Percentiles rank a stretch among this genome's conserved stretches.
Conservation (phyloP, 37 sponge, comb jelly and placozoan genomes). For the Axinella damicornis region DNA sequence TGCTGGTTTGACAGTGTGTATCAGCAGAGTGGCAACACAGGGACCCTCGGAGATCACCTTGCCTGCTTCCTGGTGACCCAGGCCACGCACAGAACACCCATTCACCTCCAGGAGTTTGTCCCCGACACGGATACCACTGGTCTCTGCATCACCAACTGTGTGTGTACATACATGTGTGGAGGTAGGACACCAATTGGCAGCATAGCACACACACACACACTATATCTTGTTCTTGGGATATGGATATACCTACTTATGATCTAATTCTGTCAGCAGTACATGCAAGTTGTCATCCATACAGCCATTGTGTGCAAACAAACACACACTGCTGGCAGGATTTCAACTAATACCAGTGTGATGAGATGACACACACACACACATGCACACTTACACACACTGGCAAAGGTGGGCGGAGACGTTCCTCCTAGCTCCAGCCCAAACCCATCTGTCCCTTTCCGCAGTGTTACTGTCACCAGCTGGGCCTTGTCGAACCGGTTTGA, state of each 20-base stretch:
- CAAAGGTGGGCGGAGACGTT: conserved; percentile 28
- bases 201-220: too few species aligned
- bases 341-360: too few species aligned
- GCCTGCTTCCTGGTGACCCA: conserved; percentile 22
- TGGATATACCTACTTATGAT: too few species aligned
- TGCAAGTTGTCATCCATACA: too few species aligned
- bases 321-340: too few species aligned
- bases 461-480: conserved; percentile 25
- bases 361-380: too few species aligned
- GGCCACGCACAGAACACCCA: conserved; percentile 19
- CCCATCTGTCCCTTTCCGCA: conserved; percentile 13
- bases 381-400: conserved; percentile 42
- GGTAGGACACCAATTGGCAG: too few species aligned
- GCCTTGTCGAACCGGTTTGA: conserved; percentile 53
- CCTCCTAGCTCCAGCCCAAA: conserved; percentile 50
- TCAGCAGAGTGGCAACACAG: conserved; percentile 15
- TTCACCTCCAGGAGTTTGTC: conserved; percentile 58
- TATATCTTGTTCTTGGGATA: too few species aligned
- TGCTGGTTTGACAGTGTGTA: conserved; percentile 44
- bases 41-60: not conserved
- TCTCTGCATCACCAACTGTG: conserved; percentile 33
- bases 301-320: too few species aligned
- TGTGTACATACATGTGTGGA: too few species aligned
- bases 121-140: conserved; percentile 9
- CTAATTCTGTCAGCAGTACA: too few species aligned